Evolutionary conservation across 2,888 invertebrate species (phyloP).

Genomic region (Eupithecia subumbrata): DNA sequence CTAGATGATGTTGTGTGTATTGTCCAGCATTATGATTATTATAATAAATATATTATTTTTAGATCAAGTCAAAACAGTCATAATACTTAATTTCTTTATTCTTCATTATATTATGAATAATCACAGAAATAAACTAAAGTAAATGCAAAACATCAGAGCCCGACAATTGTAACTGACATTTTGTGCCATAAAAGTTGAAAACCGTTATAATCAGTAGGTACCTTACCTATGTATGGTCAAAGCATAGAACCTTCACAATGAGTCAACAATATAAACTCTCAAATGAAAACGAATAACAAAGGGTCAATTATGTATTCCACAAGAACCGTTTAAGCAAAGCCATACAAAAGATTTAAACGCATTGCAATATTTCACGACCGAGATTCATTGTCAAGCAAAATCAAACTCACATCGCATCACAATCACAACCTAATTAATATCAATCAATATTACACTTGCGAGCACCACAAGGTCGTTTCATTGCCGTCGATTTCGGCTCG

Average conservation of each 20-base stretch:
- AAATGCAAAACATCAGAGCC: too few species aligned
- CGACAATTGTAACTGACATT: not conserved
- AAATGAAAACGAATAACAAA: constrained; percentile 1
- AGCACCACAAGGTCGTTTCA: constrained; percentile 53
- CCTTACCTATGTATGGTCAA: not conserved
- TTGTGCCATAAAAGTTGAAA: not conserved
- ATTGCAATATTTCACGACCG: not conserved
- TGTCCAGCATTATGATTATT: too few species aligned
- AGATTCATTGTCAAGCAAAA: not conserved
- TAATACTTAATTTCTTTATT: too few species aligned
- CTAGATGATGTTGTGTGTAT: too few species aligned
- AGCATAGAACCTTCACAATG: not conserved
- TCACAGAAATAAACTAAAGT: too few species aligned
- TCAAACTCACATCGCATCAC: not conserved
- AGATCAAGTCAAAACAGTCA: too few species aligned
- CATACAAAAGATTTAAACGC: not conserved
- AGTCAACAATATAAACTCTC: not conserved
- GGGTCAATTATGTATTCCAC: not conserved
- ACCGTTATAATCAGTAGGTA: too few species aligned
- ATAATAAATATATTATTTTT: too few species aligned
- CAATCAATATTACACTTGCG: constrained; percentile 47
- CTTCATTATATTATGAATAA: too few species aligned
- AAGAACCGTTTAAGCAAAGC: not conserved
- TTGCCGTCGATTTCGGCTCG: constrained; percentile 48
- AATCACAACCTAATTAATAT: constrained; percentile 39